phyloP scores from a whole-genome alignment of 2,113 vertebrate species.

The Leptobrachium leishanense region DNA sequence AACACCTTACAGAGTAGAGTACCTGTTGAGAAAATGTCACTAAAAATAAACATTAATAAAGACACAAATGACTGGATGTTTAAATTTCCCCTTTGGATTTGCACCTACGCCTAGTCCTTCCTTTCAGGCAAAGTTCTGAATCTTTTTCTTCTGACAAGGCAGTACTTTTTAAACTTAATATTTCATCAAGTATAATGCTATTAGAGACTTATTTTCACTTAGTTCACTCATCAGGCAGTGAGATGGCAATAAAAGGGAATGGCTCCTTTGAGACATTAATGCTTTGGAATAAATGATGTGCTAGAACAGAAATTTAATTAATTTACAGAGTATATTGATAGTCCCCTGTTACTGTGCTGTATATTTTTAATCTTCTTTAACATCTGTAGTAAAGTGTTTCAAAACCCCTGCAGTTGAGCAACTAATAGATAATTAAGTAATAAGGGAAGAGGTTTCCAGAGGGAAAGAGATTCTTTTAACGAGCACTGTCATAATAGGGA shows the following conservation, averaged over 20 bases:
- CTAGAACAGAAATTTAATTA: conserved; percentile 99
- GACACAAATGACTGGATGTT: too few relatives aligned
- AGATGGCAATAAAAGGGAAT: conserved; percentile 98
- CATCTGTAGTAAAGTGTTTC: conserved; percentile 89
- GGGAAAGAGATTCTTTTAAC: conserved; percentile 67
- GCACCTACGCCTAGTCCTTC: conserved; percentile 42
- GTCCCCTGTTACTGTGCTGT: conserved; percentile 94
- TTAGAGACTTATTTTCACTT: conserved; percentile 95
- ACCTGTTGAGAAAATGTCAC: too few relatives aligned
- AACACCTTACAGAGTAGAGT: too few relatives aligned
- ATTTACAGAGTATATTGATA: conserved; percentile 99
- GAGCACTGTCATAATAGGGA: conserved; percentile 63
- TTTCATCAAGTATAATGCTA: conserved; percentile 92
- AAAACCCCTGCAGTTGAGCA: conserved; percentile 79
- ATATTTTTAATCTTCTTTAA: conserved; percentile 98
- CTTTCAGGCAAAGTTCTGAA: conserved; percentile 45
- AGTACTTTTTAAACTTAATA: conserved; percentile 85
- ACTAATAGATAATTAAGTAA: conserved; percentile 82
- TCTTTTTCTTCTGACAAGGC: conserved; percentile 58
- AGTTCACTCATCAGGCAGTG: conserved; percentile 93
- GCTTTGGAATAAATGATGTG: conserved; percentile 98
- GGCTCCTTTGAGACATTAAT: conserved; percentile 93
- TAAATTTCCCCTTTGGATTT: not conserved
- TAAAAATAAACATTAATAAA: too few relatives aligned
- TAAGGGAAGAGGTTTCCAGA: conserved; percentile 74